Percentiles rank a stretch among this genome's conserved stretches.
phyloP scores from a whole-genome alignment of 2,113 vertebrate genomes.

The Camelus dromedarius region DNA sequence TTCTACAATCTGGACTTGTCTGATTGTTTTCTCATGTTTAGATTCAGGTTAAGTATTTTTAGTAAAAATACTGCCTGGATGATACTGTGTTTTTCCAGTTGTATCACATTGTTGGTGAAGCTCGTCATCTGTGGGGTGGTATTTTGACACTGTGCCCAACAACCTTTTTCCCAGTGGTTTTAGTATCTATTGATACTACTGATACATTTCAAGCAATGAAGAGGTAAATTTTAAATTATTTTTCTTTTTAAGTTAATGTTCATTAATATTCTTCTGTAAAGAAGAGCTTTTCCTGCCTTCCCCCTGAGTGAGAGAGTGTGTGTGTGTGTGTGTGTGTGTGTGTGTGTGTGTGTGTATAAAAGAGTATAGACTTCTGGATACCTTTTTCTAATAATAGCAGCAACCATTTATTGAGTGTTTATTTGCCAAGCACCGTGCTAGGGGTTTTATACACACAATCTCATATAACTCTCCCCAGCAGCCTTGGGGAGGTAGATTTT shows the following conservation, averaged over 20 bases:
- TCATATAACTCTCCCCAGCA: neutral
- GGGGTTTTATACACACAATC: neutral
- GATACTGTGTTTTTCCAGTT: neutral
- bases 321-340: neutral
- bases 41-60: neutral
- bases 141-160: neutral
- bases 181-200: neutral
- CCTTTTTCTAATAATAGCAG: neutral
- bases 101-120: neutral
- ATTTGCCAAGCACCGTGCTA: neutral
- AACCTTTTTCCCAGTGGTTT: neutral
- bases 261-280: slow-evolving; percentile 1
- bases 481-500: neutral
- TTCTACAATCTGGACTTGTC: neutral
- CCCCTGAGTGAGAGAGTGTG: neutral
- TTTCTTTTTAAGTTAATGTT: slow-evolving; percentile 28
- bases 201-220: neutral
- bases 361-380: neutral
- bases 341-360: neutral
- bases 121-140: neutral
- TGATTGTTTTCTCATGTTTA: slow-evolving; percentile 23
- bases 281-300: neutral
- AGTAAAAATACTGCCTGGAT: neutral
- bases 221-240: neutral
- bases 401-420: neutral